Percentiles rank a stretch among this genome's conserved stretches.
Conservation (phyloP, 2,888 invertebrate genomes). For the Eupithecia subumbrata region DNA sequence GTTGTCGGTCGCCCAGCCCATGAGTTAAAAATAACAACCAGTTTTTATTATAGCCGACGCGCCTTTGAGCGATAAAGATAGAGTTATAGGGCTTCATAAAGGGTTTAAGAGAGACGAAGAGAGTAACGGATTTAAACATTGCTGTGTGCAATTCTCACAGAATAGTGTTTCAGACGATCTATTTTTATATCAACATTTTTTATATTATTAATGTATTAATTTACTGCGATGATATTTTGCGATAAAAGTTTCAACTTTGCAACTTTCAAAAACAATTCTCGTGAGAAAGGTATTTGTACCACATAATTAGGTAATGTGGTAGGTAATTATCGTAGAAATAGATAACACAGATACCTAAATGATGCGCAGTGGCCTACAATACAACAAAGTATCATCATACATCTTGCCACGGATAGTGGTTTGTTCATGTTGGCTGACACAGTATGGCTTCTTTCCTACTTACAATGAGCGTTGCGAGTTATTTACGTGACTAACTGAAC, state of each 20-base stretch:
- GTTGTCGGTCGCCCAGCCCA: constrained; percentile 72
- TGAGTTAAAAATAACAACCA: constrained; percentile 83
- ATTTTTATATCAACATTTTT: not conserved
- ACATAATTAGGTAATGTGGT: not conserved
- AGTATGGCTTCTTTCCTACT: constrained; percentile 26
- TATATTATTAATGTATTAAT: not conserved
- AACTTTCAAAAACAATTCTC: not conserved
- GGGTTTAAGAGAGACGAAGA: constrained; percentile 70
- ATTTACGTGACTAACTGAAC: constrained; percentile 12
- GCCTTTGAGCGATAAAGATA: constrained; percentile 74
- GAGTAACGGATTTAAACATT: constrained; percentile 77
- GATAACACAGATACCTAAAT: not conserved
- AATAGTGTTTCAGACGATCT: constrained; percentile 58
- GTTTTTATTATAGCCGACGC: constrained; percentile 79
- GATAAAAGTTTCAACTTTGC: not conserved
- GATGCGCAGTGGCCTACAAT: not conserved
- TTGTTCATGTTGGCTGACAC: constrained; percentile 6
- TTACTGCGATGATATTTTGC: not conserved
- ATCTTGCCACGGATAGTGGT: constrained; percentile 6
- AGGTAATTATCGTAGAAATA: not conserved
- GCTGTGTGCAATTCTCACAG: constrained; percentile 74
- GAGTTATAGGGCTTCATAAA: constrained; percentile 64
- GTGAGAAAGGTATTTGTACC: not conserved
- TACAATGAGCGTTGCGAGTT: constrained; percentile 3
- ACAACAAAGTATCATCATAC: not conserved